Percentiles rank a stretch among this genome's conserved stretches.
Evolutionary conservation across 2,888 invertebrate genomes (phyloP).

Genomic region (Stomorhina lunata): DNA sequence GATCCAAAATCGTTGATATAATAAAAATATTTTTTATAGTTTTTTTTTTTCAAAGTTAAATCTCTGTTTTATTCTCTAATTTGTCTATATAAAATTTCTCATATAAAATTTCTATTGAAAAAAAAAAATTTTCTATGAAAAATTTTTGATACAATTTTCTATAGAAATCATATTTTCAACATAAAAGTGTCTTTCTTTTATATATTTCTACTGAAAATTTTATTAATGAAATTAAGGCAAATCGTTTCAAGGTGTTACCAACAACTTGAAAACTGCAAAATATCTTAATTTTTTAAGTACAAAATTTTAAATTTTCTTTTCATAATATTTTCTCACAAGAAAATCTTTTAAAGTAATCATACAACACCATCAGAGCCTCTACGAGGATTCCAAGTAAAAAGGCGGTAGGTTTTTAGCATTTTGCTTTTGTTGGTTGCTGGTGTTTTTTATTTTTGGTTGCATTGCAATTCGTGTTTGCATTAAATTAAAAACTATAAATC

Average conservation of each 20-base stretch:
- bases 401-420: neutral
- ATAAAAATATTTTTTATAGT: too few relatives aligned
- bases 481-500: conserved; percentile 64
- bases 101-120: too few relatives aligned
- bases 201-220: too few relatives aligned
- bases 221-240: too few relatives aligned
- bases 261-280: neutral
- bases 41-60: too few relatives aligned
- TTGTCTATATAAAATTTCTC: too few relatives aligned
- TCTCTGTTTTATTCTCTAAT: too few relatives aligned
- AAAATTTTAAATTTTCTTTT: neutral
- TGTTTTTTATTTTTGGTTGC: conserved; percentile 1
- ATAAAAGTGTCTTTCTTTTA: too few relatives aligned
- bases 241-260: neutral
- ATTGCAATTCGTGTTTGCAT: conserved; percentile 49
- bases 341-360: neutral
- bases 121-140: too few relatives aligned
- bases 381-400: neutral
- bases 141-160: too few relatives aligned
- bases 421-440: neutral
- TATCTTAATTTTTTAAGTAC: neutral
- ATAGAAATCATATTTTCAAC: too few relatives aligned
- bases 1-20: too few relatives aligned
- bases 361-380: conserved; percentile 3
- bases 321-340: neutral